phyloP scores from a whole-genome alignment of 2,113 vertebrate species.

The Pardalotus punctatus region DNA sequence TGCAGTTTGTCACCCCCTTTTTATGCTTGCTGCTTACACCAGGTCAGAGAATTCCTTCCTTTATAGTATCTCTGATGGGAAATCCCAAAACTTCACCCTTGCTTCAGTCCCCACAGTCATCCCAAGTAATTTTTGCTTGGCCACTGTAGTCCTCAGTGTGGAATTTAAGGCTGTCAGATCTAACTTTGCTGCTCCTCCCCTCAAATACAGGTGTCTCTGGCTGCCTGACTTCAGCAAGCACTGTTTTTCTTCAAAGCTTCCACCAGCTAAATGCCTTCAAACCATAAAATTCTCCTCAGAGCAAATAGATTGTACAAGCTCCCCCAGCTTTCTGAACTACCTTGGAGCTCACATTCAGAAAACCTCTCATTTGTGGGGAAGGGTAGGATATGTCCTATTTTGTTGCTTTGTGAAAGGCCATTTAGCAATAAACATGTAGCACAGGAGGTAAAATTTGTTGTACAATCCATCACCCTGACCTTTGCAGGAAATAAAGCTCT shows the following conservation, averaged over 20 bases:
- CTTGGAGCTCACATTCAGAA: background rate
- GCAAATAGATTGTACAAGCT: background rate
- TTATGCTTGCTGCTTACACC: background rate
- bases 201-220: background rate
- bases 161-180: background rate
- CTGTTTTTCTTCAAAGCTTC: background rate
- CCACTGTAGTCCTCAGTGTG: background rate
- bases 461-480: background rate
- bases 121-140: background rate
- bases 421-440: background rate
- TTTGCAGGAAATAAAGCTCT: constrained; percentile 25
- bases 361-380: background rate
- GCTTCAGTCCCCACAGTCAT: background rate
- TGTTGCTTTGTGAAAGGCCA: background rate
- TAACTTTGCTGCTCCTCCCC: background rate
- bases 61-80: background rate
- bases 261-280: background rate
- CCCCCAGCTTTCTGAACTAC: fast-evolving
- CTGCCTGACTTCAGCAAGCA: background rate
- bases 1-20: background rate
- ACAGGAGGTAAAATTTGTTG: background rate
- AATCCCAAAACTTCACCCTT: background rate
- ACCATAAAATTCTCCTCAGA: background rate
- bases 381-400: background rate
- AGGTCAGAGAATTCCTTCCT: background rate